phyloP scores from a whole-genome alignment of 1,140 invertebrate species.

The Drosophila pruinosa region DNA sequence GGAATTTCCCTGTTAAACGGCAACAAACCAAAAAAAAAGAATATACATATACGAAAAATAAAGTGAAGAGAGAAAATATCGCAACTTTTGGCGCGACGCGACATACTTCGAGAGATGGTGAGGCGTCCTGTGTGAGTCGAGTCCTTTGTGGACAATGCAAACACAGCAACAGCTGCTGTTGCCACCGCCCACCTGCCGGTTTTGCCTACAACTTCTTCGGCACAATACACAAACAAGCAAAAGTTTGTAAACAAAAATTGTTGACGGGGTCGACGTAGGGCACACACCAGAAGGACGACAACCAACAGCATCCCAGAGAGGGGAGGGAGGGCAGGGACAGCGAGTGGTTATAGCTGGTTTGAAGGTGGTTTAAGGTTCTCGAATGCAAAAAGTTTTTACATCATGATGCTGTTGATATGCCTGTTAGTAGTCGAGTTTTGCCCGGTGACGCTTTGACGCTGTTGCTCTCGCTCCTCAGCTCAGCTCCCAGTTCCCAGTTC shows the following conservation, averaged over 20 bases:
- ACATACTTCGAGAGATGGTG: no score
- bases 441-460: slow-evolving; percentile 11
- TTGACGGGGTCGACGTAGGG: slow-evolving; percentile 42
- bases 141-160: slow-evolving; percentile 66
- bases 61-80: slow-evolving; percentile 36
- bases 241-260: slow-evolving; percentile 81
- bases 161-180: slow-evolving; percentile 43
- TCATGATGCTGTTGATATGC: slow-evolving; percentile 80
- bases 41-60: slow-evolving; percentile 13
- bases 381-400: slow-evolving; percentile 72
- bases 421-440: slow-evolving; percentile 41
- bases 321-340: slow-evolving; percentile 1
- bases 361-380: slow-evolving; percentile 41
- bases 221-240: slow-evolving; percentile 73
- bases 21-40: slow-evolving; percentile 24
- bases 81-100: slow-evolving; percentile 70
- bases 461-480: slow-evolving; percentile 13
- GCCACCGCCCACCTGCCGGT: background rate
- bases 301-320: slow-evolving; percentile 1
- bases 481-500: background rate
- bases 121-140: background rate
- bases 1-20: slow-evolving; percentile 70
- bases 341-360: slow-evolving; percentile 52
- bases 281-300: background rate
- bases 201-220: slow-evolving; percentile 7